phyloP scores from a whole-genome alignment of 2,888 invertebrate genomes.

The Auanema freiburgensis region DNA sequence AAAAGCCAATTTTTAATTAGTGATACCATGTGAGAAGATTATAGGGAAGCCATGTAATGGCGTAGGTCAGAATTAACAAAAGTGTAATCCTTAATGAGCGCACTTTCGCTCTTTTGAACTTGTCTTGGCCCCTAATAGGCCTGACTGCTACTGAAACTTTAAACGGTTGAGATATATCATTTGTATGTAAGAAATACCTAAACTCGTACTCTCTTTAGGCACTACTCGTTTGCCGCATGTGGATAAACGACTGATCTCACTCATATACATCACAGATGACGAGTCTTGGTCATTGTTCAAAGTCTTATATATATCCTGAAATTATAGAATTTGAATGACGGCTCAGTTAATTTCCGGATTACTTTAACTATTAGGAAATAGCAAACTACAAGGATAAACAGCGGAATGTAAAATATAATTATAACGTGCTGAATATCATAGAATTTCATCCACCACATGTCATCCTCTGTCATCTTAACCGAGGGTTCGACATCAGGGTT shows the following conservation, averaged over 20 bases:
- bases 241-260: constrained; percentile 39
- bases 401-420: constrained; percentile 48
- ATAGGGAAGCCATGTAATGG: constrained; percentile 54
- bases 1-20: background rate
- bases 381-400: constrained; percentile 43
- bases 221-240: constrained; percentile 28
- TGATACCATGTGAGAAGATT: constrained; percentile 48
- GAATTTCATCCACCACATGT: constrained; percentile 32
- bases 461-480: constrained; percentile 17
- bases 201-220: background rate
- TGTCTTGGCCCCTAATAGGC: constrained; percentile 46
- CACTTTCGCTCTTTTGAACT: constrained; percentile 46
- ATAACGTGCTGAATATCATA: constrained; percentile 36
- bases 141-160: constrained; percentile 36
- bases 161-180: background rate
- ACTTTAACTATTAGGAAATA: constrained; percentile 51
- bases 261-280: constrained; percentile 40
- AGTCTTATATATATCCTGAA: constrained; percentile 49
- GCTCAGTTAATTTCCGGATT: background rate
- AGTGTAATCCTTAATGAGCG: constrained; percentile 50
- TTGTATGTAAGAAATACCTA: background rate
- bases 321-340: background rate
- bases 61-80: constrained; percentile 51
- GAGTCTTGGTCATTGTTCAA: constrained; percentile 39
- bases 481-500: constrained; percentile 13